Conservation (phyloP, 2,113 vertebrate genomes). For the Reinhardtius hippoglossoides region DNA sequence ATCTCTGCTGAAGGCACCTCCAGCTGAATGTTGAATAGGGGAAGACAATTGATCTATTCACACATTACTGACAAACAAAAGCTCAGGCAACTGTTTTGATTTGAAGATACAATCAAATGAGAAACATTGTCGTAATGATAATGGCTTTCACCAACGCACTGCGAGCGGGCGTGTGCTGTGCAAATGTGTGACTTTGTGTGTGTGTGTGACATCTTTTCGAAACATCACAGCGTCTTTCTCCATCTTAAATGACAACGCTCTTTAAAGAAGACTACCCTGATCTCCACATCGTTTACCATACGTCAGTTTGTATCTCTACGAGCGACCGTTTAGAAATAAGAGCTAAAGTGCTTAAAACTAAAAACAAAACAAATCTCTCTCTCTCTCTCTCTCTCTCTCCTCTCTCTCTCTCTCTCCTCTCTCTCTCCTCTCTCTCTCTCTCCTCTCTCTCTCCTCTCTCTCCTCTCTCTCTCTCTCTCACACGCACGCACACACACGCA, state of each 20-base stretch:
- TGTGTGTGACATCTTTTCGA: neutral
- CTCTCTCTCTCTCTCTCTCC: too few species aligned
- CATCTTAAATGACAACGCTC: constrained; percentile 10
- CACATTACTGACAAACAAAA: constrained; percentile 20
- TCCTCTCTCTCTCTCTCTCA: too few species aligned
- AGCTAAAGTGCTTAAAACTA: neutral
- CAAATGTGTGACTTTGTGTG: neutral
- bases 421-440: too few species aligned
- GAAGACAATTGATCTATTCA: constrained; percentile 16
- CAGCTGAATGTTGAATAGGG: constrained; percentile 25
- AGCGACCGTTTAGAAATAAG: neutral
- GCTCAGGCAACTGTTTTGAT: constrained; percentile 18
- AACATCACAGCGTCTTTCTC: neutral
- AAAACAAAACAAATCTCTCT: neutral
- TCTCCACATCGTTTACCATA: neutral
- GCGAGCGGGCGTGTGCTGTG: neutral
- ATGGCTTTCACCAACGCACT: neutral
- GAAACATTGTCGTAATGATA: constrained; percentile 1
- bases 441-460: too few species aligned
- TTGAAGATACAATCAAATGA: constrained; percentile 12
- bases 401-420: too few species aligned
- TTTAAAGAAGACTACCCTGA: neutral
- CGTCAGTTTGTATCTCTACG: constrained; percentile 8
- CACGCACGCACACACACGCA: too few species aligned
- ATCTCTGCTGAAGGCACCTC: constrained; percentile 28